These are phyloP conservation scores for Marronus borbonicus DNA, from an alignment of 2,888 invertebrate genomes.

Conservation along the genomic window DNA sequence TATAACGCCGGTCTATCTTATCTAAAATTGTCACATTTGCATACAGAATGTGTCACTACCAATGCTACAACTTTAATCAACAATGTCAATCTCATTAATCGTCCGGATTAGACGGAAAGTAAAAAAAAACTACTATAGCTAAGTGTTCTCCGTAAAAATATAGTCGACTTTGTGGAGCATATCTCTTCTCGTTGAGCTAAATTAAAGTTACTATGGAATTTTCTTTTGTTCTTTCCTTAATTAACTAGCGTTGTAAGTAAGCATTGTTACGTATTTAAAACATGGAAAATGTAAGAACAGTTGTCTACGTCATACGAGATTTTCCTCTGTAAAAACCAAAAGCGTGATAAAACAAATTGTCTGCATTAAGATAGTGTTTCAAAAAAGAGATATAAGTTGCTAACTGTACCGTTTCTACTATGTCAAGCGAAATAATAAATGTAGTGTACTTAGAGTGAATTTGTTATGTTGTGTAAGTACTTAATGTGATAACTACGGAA, in stretches of 20 bases:
- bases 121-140: too few relatives aligned
- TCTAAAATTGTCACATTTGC: too few relatives aligned
- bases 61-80: too few relatives aligned
- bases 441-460: conserved; percentile 21
- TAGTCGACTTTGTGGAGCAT: not conserved
- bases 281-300: not conserved
- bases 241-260: not conserved
- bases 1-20: too few relatives aligned
- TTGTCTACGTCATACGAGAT: conserved; percentile 12
- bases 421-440: conserved; percentile 39
- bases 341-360: conserved; percentile 21
- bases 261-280: not conserved
- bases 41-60: too few relatives aligned
- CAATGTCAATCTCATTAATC: too few relatives aligned
- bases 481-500: conserved; percentile 17
- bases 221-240: not conserved
- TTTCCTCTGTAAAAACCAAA: not conserved
- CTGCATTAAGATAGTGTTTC: conserved; percentile 24
- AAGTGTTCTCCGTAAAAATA: too few relatives aligned
- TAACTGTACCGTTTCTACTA: not conserved
- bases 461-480: conserved; percentile 1
- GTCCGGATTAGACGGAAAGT: too few relatives aligned
- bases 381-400: conserved; percentile 13
- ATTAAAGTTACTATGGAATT: not conserved
- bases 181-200: not conserved